A percentile compares a stretch with the other conserved stretches of the same genome.
Conservation (phyloP, 2,797 vertebrate species). For the Psittacula echo region DNA sequence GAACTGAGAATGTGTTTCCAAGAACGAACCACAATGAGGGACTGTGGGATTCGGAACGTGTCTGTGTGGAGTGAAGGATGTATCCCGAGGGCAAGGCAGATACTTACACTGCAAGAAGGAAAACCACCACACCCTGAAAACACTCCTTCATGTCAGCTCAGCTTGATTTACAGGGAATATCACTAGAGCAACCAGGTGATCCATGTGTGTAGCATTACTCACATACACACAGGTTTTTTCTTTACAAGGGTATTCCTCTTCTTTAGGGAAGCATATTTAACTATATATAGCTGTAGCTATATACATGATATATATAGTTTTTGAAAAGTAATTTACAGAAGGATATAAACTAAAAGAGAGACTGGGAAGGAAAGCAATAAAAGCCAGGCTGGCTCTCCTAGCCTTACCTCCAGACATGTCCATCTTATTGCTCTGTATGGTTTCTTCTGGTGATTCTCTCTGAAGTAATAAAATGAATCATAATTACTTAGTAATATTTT, state of each 20-base stretch:
- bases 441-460: constrained; percentile 94
- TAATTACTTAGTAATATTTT: background rate
- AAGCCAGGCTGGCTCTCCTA: background rate
- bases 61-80: background rate
- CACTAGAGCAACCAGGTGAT: background rate
- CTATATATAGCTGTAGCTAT: background rate
- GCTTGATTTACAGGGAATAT: background rate
- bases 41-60: background rate
- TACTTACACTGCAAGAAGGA: background rate
- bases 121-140: background rate
- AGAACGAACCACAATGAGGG: background rate
- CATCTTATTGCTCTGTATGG: constrained; percentile 91
- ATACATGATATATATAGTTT: background rate
- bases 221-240: background rate
- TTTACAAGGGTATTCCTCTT: background rate
- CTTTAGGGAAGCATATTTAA: background rate
- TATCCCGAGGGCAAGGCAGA: background rate
- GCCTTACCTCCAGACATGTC: constrained; percentile 85
- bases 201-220: background rate
- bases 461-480: constrained; percentile 70
- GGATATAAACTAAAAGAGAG: background rate
- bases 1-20: background rate
- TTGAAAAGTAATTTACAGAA: background rate
- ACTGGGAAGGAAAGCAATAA: background rate
- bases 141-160: background rate